Percentiles rank a stretch among this genome's conserved stretches.
Conservation (phyloP, 1,140 invertebrate species). For the Aphaenogaster rudis region DNA sequence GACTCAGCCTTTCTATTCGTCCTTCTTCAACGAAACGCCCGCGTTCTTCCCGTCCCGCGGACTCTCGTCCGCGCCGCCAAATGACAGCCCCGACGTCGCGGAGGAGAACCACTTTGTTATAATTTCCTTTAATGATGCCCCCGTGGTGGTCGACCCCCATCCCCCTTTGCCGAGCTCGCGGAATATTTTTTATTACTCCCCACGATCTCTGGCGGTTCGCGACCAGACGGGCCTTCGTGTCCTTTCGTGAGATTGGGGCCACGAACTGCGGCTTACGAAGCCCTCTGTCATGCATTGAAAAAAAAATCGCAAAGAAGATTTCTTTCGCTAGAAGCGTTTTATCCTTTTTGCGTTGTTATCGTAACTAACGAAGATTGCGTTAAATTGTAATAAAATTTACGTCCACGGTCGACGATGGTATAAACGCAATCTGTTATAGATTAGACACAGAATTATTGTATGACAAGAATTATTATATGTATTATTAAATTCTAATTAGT, state of each 20-base stretch:
- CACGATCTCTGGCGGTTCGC: conserved; percentile 58
- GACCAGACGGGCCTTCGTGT: conserved; percentile 48
- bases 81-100: conserved; percentile 67
- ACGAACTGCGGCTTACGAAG: conserved; percentile 18
- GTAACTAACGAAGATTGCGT: neutral
- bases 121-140: conserved; percentile 80
- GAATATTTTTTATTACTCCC: conserved; percentile 77
- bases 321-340: neutral
- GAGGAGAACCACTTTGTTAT: conserved; percentile 79
- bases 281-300: conserved; percentile 12
- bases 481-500: neutral
- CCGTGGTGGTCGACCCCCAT: conserved; percentile 50
- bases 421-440: neutral
- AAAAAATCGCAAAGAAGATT: conserved; percentile 38
- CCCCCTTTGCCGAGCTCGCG: conserved; percentile 53
- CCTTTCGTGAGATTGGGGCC: conserved; percentile 63
- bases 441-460: neutral
- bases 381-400: neutral
- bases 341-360: neutral
- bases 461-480: neutral
- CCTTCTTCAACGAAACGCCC: conserved; percentile 59
- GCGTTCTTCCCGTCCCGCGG: conserved; percentile 63
- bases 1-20: conserved; percentile 76
- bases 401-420: neutral
- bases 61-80: conserved; percentile 70